Evolutionary conservation across 2,797 vertebrate genomes (phyloP), one percentile per base, ranked within the genome.

Genomic region (Telmatherina bonti): DNA sequence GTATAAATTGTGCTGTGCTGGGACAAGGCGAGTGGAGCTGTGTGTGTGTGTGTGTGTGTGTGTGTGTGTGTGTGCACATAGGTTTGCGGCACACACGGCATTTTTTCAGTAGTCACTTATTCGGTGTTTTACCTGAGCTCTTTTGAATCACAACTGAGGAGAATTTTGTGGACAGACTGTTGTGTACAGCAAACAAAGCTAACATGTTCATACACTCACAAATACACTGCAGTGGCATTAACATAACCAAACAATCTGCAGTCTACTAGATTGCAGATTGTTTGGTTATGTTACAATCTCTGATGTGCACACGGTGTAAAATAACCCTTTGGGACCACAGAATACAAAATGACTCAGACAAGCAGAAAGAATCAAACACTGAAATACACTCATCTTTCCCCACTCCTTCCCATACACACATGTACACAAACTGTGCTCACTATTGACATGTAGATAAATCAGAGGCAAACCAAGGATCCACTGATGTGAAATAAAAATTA

Each of bases 401-500:
- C 36, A 30, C 20, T 45, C 26, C 33, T 27, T 70, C 65, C 30
- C 54, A 45, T 10, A 57, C 67, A 70, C 79, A 77, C 62, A 60
- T 33, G 52, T 59, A 18, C 53, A 75, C 60, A 71, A 56, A 33
- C 35, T 55, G 29, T 55, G 33, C 76, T 30, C 43, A 78, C 72
- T 81, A 84, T 80, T 80, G 84, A 86, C 86, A 81, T 81, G 72
- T 53, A 72, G 79, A 90, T 86, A 89, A 90, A 93, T 91, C 89
- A 80, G 81, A 78, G 77, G 67, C 60, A 83, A 70, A 74, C 83
- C 76, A 83, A 90, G 84, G 63, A 83, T 70, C 81, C 79, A 88
- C 62, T 88, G 84, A 92, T 79, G 80, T 87, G 75, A 90, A 88
- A 86, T 83, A 79, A 92, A 88, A 87, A 86, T 92, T 87, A 93